A percentile compares a stretch with the other conserved stretches of the same genome.
Evolutionary conservation across 1,140 invertebrate species (phyloP).

Genomic region (Anastrepha ludens): DNA sequence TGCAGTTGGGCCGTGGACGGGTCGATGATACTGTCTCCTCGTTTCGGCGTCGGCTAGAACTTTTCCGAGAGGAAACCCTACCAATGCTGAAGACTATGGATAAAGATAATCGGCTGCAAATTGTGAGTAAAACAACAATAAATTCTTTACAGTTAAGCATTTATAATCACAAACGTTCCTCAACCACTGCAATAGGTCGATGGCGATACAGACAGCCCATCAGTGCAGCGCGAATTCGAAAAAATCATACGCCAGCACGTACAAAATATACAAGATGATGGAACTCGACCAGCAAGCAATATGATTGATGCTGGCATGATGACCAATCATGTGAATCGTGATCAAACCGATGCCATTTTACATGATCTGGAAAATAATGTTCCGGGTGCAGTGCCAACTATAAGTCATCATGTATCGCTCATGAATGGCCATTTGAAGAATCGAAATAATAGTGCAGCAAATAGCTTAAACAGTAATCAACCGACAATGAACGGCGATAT

Average conservation of each 20-base stretch:
- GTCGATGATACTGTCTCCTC: constrained; percentile 90
- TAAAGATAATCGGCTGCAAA: constrained; percentile 84
- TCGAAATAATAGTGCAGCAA: constrained; percentile 59
- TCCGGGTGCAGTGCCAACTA: constrained; percentile 72
- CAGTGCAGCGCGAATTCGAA: constrained; percentile 85
- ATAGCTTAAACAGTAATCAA: constrained; percentile 50
- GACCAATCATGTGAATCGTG: constrained; percentile 49
- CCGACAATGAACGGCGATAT: constrained; percentile 68
- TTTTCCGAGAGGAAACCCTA: constrained; percentile 89
- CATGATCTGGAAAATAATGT: constrained; percentile 72
- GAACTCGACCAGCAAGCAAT: not conserved
- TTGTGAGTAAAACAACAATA: constrained; percentile 78
- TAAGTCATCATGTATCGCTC: constrained; percentile 73
- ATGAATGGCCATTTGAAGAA: constrained; percentile 72
- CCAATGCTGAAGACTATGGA: constrained; percentile 91
- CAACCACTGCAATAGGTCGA: constrained; percentile 78
- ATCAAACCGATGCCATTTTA: constrained; percentile 70
- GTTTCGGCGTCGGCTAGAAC: constrained; percentile 85
- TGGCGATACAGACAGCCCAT: constrained; percentile 84
- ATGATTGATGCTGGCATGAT: constrained; percentile 14
- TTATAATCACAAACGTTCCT: not conserved
- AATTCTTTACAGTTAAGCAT: not conserved
- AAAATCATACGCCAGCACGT: constrained; percentile 77
- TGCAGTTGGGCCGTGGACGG: constrained; percentile 86
- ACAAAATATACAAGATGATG: constrained; percentile 74